Evolutionary conservation across 1,140 invertebrate genomes (phyloP).

Genomic region (Elymnias hypermnestra): DNA sequence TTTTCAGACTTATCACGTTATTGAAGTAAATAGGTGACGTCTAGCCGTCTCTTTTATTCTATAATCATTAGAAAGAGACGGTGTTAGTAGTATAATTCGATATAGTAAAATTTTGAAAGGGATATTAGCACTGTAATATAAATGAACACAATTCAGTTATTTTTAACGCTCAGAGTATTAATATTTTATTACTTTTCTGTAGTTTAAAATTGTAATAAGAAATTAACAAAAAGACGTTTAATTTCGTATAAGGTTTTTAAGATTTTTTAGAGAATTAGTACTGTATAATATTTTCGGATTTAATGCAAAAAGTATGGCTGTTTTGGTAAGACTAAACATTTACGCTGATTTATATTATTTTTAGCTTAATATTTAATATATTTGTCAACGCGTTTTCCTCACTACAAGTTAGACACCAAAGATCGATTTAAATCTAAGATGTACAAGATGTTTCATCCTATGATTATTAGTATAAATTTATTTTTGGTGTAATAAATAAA

Average conservation of each 20-base stretch:
- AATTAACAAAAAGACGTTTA: not conserved
- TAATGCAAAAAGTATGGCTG: conserved; percentile 25
- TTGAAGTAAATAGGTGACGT: too few relatives aligned
- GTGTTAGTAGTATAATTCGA: too few relatives aligned
- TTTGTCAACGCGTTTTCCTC: conserved; percentile 13
- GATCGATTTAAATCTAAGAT: conserved; percentile 31
- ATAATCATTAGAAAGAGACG: too few relatives aligned
- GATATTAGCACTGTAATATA: too few relatives aligned
- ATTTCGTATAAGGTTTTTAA: not conserved
- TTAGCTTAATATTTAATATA: conserved; percentile 18
- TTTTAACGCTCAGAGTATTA: conserved; percentile 5
- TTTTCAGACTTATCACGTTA: too few relatives aligned
- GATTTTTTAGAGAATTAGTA: too few relatives aligned
- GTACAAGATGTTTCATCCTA: conserved; percentile 33
- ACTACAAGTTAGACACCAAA: conserved; percentile 48
- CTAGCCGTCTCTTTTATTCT: too few relatives aligned
- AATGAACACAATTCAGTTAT: too few relatives aligned
- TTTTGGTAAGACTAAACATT: conserved; percentile 39
- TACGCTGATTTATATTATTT: conserved; percentile 9
- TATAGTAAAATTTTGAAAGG: too few relatives aligned
- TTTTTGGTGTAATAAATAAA: too few relatives aligned
- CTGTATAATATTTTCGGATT: not conserved
- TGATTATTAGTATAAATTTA: too few relatives aligned
- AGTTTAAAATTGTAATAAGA: not conserved
- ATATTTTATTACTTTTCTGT: not conserved